These are phyloP conservation scores for Pseudoips prasinana DNA, from an alignment of 2,888 invertebrate species.

Conservation along the genomic window DNA sequence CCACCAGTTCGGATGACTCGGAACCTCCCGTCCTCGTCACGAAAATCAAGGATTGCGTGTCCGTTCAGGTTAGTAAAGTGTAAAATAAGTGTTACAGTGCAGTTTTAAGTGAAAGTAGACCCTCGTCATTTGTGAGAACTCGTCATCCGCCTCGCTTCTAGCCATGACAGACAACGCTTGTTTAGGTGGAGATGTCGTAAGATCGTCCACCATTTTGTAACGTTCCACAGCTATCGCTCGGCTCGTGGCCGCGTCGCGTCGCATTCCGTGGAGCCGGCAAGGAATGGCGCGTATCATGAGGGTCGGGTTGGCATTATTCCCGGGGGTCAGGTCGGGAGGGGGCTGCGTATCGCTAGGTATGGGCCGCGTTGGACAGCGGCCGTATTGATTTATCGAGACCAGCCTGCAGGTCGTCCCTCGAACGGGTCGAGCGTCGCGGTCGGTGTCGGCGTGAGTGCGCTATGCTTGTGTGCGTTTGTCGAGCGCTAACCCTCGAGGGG, in stretches of 20 bases:
- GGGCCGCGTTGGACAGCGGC: conserved; percentile 63
- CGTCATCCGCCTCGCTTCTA: conserved; percentile 78
- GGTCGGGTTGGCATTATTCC: conserved; percentile 73
- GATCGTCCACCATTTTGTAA: conserved; percentile 83
- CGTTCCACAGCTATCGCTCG: conserved; percentile 78
- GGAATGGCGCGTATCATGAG: conserved; percentile 72
- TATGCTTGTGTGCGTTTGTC: conserved; percentile 73
- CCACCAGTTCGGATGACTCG: conserved; percentile 79
- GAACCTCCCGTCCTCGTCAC: conserved; percentile 80
- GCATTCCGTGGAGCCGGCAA: conserved; percentile 75
- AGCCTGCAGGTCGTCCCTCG: conserved; percentile 75
- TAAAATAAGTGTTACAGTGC: conserved; percentile 56
- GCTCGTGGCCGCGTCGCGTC: conserved; percentile 76
- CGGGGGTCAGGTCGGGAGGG: conserved; percentile 73
- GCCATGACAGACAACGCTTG: conserved; percentile 74
- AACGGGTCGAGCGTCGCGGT: conserved; percentile 74
- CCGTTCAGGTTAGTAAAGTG: conserved; percentile 84
- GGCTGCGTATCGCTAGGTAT: conserved; percentile 63
- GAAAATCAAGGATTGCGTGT: conserved; percentile 85
- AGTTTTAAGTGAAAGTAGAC: conserved; percentile 79
- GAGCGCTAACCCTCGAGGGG: conserved; percentile 81
- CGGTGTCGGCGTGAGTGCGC: conserved; percentile 74
- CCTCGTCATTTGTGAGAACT: conserved; percentile 75
- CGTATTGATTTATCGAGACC: conserved; percentile 80
- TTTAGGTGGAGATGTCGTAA: conserved; percentile 82